Conservation (phyloP, 2,797 vertebrate species). For the Melanotaenia trifasciata region DNA sequence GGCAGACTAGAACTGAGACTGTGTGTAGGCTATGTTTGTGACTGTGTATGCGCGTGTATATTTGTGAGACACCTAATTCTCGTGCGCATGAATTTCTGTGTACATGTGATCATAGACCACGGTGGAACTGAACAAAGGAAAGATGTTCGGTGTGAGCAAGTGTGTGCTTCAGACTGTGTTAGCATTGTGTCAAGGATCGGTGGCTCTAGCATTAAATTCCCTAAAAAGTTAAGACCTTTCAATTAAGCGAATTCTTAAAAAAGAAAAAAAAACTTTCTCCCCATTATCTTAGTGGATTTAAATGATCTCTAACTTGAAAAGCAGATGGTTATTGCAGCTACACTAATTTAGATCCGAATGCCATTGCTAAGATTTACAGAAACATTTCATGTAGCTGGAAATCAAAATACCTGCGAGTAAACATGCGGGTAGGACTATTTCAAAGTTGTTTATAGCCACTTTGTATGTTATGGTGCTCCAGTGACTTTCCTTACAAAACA, state of each 20-base stretch:
- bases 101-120: conserved; percentile 13
- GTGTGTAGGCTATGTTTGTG: conserved; percentile 41
- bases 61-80: conserved; percentile 22
- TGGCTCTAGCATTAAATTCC: too few species aligned
- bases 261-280: too few species aligned
- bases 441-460: too few species aligned
- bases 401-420: too few species aligned
- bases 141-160: conserved; percentile 11
- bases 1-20: conserved; percentile 59
- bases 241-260: too few species aligned
- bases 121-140: conserved; percentile 46
- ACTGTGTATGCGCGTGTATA: conserved; percentile 2
- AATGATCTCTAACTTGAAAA: conserved; percentile 5
- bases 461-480: too few species aligned
- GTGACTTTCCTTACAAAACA: too few species aligned
- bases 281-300: conserved; percentile 14
- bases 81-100: conserved; percentile 20
- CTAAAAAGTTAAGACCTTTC: too few species aligned
- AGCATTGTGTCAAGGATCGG: conserved; percentile 26
- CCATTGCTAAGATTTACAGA: background rate
- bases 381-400: too few species aligned
- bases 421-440: too few species aligned
- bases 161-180: conserved; percentile 12
- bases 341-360: background rate
- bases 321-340: background rate